Base-by-base conservation (phyloP, 2,113 vertebrate genomes). In the Cyprinodon tularosa region DNA sequence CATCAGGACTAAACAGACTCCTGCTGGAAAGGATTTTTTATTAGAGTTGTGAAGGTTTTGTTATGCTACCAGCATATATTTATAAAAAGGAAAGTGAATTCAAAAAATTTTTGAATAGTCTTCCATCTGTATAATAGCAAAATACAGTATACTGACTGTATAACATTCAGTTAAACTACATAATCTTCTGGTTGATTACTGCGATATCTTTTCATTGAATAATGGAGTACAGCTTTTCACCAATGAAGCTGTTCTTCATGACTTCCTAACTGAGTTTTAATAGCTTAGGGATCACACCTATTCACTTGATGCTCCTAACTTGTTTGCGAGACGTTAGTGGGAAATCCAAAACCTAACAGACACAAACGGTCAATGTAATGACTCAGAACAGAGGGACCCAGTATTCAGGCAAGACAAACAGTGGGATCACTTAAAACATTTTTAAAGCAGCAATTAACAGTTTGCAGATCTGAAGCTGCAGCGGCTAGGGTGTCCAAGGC, bases 1-100 rank as follows among this genome's bases (percentile, higher is more conserved):
- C 74, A 68, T 10, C 13, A 68, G 62, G 64, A 48, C 0, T 13
- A 71, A 62, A 57, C 37, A 44, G 29, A 76, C n/a, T 69, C 48
- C 36, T 13, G 22, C 62, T 71, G 63, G 40, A 78, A 64, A 74
- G 2, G 0, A 71, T 75, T 67, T 61, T 70, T 78, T 69, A 65
- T 38, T 29, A 70, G 74, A 3, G 68, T 71, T 65, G 62, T 69
- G 22, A 29, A 8, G 40, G 12, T 38, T 66, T 64, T 37, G 22
- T 66, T 74, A 64, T 37, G 36, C 38, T 62, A 29, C 47, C 57
- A 47, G 38, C 14, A 66, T 38, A 29, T 62, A 12, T 4, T 38
- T 68, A 2, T 29, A 47, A 20, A 15, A 42, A 17, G 20, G 4
- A 9, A 15, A 10, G 40, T 17, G 15, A 13, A 47, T 13, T 47